Conservation (phyloP, 2,888 invertebrate species). For the Chromoteleia sp. region DNA sequence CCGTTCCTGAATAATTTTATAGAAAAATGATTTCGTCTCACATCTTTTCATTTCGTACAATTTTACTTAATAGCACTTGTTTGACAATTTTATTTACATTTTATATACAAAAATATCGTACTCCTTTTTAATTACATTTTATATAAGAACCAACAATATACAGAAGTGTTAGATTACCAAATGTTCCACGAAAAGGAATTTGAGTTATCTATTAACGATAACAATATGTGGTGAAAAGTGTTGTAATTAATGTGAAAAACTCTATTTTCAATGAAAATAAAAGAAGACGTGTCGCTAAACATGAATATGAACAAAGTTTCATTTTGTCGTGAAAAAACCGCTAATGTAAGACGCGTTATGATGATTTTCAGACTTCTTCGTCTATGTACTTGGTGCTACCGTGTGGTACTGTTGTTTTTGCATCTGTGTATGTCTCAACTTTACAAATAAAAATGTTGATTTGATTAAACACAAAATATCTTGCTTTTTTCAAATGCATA, state of each 20-base stretch:
- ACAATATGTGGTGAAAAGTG: slow-evolving; percentile 48
- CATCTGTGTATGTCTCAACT: slow-evolving; percentile 82
- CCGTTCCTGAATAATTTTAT: background rate
- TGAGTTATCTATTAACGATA: slow-evolving; percentile 39
- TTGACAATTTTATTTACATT: slow-evolving; percentile 1
- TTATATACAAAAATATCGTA: background rate
- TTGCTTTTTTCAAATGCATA: background rate
- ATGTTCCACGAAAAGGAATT: slow-evolving; percentile 30
- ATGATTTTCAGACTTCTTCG: slow-evolving; percentile 54
- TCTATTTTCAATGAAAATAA: slow-evolving; percentile 62
- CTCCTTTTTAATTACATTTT: too few relatives aligned
- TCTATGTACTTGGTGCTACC: slow-evolving; percentile 78
- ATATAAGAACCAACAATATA: background rate
- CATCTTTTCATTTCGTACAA: background rate
- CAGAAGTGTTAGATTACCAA: slow-evolving; percentile 40
- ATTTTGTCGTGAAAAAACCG: slow-evolving; percentile 36
- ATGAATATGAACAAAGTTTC: slow-evolving; percentile 44
- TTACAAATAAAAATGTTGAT: slow-evolving; percentile 83
- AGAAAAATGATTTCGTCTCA: background rate
- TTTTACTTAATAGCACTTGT: slow-evolving; percentile 1
- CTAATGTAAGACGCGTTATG: slow-evolving; percentile 43
- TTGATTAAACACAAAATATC: slow-evolving; percentile 76
- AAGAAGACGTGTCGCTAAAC: slow-evolving; percentile 44
- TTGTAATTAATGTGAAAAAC: slow-evolving; percentile 60
- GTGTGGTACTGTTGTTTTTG: slow-evolving; percentile 80